Evolutionary conservation across 2,888 invertebrate genomes (phyloP).

Genomic region (Ectemnius continuus): DNA sequence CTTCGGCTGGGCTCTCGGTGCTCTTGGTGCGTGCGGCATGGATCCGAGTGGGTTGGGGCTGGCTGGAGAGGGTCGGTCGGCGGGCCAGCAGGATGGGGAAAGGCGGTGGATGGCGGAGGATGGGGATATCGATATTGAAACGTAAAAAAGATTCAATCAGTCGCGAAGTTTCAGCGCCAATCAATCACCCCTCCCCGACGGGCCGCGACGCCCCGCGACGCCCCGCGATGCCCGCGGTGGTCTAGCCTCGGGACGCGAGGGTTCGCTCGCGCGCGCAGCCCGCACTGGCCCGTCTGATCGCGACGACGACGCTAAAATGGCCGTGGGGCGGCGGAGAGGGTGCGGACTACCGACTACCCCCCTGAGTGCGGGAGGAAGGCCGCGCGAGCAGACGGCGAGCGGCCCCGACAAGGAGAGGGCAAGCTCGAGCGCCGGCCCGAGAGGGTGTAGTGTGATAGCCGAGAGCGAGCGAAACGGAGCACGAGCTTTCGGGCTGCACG

Average conservation of each 20-base stretch:
- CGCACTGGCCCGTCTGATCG: constrained; percentile 65
- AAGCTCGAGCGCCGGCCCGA: constrained; percentile 28
- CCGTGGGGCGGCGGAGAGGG: constrained; percentile 53
- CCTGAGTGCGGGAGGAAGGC: constrained; percentile 16
- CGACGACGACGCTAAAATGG: constrained; percentile 71
- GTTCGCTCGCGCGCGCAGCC: constrained; percentile 65
- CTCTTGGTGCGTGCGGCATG: constrained; percentile 39
- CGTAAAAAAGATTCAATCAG: constrained; percentile 77
- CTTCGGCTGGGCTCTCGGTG: not conserved
- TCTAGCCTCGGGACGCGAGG: constrained; percentile 59
- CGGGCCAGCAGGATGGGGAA: too few relatives aligned
- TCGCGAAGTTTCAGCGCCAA: constrained; percentile 76
- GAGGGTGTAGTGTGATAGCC: constrained; percentile 29
- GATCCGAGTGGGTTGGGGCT: constrained; percentile 29
- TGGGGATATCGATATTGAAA: constrained; percentile 73
- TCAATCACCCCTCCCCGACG: constrained; percentile 68
- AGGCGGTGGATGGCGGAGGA: not conserved
- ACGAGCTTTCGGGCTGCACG: constrained; percentile 65
- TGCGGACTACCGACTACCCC: too few relatives aligned
- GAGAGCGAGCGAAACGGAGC: constrained; percentile 38
- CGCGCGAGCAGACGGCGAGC: constrained; percentile 9
- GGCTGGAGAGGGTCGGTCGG: not conserved
- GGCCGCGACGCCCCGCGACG: constrained; percentile 17
- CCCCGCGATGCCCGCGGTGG: constrained; percentile 23
- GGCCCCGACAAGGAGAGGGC: constrained; percentile 24